Conservation (phyloP, 2,797 vertebrate species). For the Steatocranus sp. region DNA sequence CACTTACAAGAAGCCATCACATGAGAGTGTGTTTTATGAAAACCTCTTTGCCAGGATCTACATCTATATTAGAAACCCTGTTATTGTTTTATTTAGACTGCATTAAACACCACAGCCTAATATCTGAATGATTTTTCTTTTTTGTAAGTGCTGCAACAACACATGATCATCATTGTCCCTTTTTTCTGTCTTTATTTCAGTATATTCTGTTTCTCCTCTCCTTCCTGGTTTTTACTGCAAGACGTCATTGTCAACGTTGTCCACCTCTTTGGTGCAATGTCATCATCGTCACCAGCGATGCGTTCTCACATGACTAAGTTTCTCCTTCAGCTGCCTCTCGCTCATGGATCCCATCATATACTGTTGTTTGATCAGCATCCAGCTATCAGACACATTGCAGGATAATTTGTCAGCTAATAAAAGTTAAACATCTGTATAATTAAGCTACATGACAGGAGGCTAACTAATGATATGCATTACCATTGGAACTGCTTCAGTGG, state of each 20-base stretch:
- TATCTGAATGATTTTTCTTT: background rate
- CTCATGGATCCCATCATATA: background rate
- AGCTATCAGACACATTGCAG: background rate
- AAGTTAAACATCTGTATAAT: background rate
- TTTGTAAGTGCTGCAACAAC: background rate
- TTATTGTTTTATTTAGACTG: background rate
- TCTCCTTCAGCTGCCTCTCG: background rate
- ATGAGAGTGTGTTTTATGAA: background rate
- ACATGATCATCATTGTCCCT: background rate
- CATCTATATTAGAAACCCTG: background rate
- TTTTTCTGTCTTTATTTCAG: constrained; percentile 52
- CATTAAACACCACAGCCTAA: background rate
- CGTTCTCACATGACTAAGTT: background rate
- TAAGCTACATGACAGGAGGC: background rate
- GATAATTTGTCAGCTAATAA: background rate
- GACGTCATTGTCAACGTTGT: constrained; percentile 58
- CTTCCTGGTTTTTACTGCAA: constrained; percentile 4
- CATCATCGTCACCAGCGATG: background rate
- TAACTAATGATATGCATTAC: background rate
- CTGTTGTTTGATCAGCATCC: background rate
- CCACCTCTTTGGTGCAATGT: constrained; percentile 8
- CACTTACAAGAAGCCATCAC: background rate
- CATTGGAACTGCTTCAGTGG: background rate
- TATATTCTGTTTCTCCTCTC: constrained; percentile 45
- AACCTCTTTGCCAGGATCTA: background rate